Conservation (phyloP, 2,797 vertebrate genomes). For the Simalia tracyae region DNA sequence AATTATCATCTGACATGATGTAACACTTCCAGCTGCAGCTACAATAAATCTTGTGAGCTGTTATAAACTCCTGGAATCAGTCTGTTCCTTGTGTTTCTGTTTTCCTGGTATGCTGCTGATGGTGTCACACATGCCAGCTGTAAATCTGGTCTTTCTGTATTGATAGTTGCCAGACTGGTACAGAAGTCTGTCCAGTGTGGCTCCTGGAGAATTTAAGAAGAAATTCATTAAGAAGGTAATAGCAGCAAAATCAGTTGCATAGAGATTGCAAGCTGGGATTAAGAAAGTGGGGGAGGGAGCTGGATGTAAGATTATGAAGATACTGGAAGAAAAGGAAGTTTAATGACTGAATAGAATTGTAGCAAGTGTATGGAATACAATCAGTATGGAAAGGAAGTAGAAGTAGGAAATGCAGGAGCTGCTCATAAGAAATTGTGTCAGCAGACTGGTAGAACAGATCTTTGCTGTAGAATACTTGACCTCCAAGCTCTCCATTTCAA, state of each 20-base stretch:
- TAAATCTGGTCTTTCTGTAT: neutral
- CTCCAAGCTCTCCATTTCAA: neutral
- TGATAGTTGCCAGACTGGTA: neutral
- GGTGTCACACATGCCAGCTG: neutral
- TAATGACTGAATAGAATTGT: neutral
- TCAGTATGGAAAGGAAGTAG: neutral
- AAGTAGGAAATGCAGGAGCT: neutral
- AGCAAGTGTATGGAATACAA: neutral
- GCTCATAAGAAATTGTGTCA: neutral
- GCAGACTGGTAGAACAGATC: neutral
- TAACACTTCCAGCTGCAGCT: constrained; percentile 29
- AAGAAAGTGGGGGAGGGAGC: neutral
- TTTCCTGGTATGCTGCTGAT: constrained; percentile 10
- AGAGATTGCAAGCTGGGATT: neutral
- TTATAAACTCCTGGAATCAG: neutral
- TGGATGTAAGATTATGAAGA: neutral
- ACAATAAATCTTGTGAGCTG: constrained; percentile 33
- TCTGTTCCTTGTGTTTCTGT: constrained; percentile 16
- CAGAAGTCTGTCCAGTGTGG: neutral
- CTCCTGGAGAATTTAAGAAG: neutral
- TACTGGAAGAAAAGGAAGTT: neutral
- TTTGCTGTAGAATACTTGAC: neutral
- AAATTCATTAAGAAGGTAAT: neutral
- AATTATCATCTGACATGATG: constrained; percentile 38
- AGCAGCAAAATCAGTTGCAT: neutral